Evolutionary conservation across 2,888 invertebrate species (phyloP), one percentile per base, ranked within the genome.

Genomic region (Drosophila affinis): DNA sequence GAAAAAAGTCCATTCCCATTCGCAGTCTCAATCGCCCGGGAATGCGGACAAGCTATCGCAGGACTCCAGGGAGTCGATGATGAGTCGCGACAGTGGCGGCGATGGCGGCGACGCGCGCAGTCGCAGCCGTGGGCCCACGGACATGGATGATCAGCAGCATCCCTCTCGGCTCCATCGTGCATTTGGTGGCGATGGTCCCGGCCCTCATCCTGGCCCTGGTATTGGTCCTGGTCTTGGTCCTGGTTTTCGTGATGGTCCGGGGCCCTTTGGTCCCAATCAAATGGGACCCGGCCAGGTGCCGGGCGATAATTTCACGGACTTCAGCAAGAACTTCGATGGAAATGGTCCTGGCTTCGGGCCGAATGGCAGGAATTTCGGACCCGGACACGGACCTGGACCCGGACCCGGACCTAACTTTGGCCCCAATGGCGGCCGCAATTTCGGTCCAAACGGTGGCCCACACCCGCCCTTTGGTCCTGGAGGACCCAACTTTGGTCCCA

Each of bases 1-100:
- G 29, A 87, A 88, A 60, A 82, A 82, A 10, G 46, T 57, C n/a
- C 39, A 39, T n/a, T 39, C 39, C n/a, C 39, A 39, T 39, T 2
- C 39, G 39, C 39, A 39, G 14, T 14, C 39, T 39, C 39, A 39
- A n/a, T 39, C 39, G 39, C 39, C 39, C 7, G 60, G 32, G 0
- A 47, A 54, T 3, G 56, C 32, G 0, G 9, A 9, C 1, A 68
- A 60, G 17, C 12, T 48, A 5, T 54, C 46, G 45, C 55, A 45
- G 47, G 54, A 51, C 46, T 56, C 51, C 2, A 39, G 18, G 27
- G 61, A 56, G 12, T 55, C 61, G 14, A 45, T 14, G 18, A 70
- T 14, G 18, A 70, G 69, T n/a, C 63, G 55, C 3, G 24, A 10
- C 29, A 3, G 2, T 18, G 9, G n/a, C 3, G 59, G n/a, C 3